Evolutionary conservation across 1,140 invertebrate genomes (phyloP).

Genomic region (Caerostris extrusa): DNA sequence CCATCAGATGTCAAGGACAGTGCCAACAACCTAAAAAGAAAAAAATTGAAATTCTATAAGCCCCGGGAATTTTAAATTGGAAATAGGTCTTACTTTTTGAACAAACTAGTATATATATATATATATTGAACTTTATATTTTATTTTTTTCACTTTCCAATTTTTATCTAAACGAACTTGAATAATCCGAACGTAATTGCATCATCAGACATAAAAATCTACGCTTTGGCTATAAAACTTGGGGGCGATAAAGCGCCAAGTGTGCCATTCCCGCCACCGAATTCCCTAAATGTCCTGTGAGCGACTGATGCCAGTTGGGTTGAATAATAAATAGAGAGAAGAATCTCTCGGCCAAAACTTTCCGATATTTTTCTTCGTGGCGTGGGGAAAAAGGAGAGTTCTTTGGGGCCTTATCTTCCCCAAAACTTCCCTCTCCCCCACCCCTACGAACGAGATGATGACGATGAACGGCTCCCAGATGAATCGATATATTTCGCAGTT

Average conservation of each 20-base stretch:
- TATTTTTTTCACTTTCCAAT: no score
- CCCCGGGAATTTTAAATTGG: no score
- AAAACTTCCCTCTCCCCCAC: neutral
- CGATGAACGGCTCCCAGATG: slow-evolving; percentile 35
- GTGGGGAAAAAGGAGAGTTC: slow-evolving; percentile 5
- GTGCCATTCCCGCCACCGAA: neutral
- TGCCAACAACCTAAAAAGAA: no score
- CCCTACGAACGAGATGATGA: slow-evolving; percentile 33
- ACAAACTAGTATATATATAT: no score
- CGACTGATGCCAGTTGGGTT: slow-evolving; percentile 23
- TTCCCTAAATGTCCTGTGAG: slow-evolving; percentile 24
- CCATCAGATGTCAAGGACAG: no score
- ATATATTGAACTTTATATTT: no score
- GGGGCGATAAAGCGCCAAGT: neutral
- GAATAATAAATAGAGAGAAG: slow-evolving; percentile 42
- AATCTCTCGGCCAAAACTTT: slow-evolving; percentile 41
- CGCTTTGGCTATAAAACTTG: neutral
- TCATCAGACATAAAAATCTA: no score
- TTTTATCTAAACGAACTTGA: no score
- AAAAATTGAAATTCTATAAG: no score
- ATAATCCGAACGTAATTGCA: no score
- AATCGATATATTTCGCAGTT: slow-evolving; percentile 32
- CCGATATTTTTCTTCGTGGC: slow-evolving; percentile 19
- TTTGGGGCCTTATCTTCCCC: neutral
- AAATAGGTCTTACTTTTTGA: no score